These are phyloP conservation scores for Notocelia uddmanniana DNA, from an alignment of 2,888 invertebrate genomes.

Conservation along the genomic window DNA sequence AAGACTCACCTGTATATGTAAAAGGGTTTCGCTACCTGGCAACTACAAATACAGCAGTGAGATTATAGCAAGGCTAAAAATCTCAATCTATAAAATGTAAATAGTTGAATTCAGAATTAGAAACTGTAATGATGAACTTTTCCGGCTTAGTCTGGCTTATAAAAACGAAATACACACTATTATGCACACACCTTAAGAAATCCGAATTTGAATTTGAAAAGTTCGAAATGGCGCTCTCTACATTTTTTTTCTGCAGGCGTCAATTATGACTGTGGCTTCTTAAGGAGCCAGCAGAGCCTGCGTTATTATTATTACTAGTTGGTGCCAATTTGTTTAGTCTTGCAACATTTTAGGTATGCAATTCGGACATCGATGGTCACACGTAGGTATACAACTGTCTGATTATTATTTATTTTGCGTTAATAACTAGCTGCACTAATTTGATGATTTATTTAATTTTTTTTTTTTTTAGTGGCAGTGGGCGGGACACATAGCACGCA, in stretches of 20 bases:
- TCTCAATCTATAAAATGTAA: too few relatives aligned
- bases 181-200: constrained; percentile 61
- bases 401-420: background rate
- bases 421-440: background rate
- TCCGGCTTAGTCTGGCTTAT: background rate
- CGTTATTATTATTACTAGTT: constrained; percentile 56
- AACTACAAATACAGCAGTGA: too few relatives aligned
- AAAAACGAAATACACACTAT: constrained; percentile 9
- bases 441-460: background rate
- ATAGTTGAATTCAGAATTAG: too few relatives aligned
- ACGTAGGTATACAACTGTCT: constrained; percentile 1
- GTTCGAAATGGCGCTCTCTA: constrained; percentile 76
- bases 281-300: constrained; percentile 75
- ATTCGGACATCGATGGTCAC: constrained; percentile 35
- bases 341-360: constrained; percentile 24
- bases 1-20: too few relatives aligned
- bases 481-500: too few relatives aligned
- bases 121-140: background rate
- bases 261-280: constrained; percentile 75
- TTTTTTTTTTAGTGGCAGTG: too few relatives aligned
- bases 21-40: too few relatives aligned
- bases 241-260: constrained; percentile 62
- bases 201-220: constrained; percentile 79
- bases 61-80: too few relatives aligned
- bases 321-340: constrained; percentile 54